Evolutionary conservation across 1,140 invertebrate species (phyloP), one percentile per base, ranked within the genome.

Genomic region (Aphaenogaster floridana): DNA sequence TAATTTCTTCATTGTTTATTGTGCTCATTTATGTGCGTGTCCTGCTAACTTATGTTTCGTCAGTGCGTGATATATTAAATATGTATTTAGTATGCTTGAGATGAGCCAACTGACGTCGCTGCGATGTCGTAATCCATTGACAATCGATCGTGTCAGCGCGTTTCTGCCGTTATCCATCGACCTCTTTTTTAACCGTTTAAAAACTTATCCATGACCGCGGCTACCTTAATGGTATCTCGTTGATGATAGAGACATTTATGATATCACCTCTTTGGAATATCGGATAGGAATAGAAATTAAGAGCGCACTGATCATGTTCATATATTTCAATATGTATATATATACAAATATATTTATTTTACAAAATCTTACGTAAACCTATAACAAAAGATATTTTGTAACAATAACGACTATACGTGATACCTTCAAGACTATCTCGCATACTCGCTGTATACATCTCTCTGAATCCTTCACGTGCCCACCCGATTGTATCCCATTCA

Each of bases 321-420:
- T n/a, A 71, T 52, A 34, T 39, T 72, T 72, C 17, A 11, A 28
- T 42, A 42, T 71, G 2, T 57, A 0, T 45, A 21, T 66, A 74
- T 76, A 76, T 76, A 76, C 36, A 76, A 76, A 42, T 45, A 78
- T 48, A 3, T 78, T 78, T 78, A 63, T 78, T 78, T 64, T 78
- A 64, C 42, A 78, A 63, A 78, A 63, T 78, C 13, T 78, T 45
- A 63, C 17, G 15, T 34, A 4, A 63, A 78, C 15, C 48, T 78
- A 78, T 34, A 78, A 48, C 21, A 48, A 48, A 36, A 78, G 28
- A 63, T 78, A 64, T 64, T 48, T 78, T 64, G 13, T n/a, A 78
- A 78, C 28, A 78, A 78, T 34, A 64, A 64, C 21, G 9, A n/a
- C 5, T 42, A 48, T 59, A 54, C 0, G 3, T 48, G 36, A 59